phyloP scores from a whole-genome alignment of 2,113 vertebrate genomes.

The Lasiurus borealis region DNA sequence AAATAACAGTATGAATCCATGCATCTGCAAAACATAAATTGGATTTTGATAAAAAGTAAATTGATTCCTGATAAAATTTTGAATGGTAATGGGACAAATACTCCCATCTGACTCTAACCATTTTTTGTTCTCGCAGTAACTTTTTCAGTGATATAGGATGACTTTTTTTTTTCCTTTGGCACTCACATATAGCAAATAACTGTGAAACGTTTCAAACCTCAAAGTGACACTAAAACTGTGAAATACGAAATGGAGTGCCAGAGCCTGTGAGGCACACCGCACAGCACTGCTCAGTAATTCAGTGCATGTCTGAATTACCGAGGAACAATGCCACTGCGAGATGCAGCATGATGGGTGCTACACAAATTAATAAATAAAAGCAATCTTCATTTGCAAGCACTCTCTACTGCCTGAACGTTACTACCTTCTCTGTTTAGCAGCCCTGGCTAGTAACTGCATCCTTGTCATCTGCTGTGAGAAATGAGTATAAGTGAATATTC shows the following conservation, averaged over 20 bases:
- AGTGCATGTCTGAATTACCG: not conserved
- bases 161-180: constrained; percentile 71
- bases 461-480: not conserved
- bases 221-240: constrained; percentile 80
- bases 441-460: not conserved
- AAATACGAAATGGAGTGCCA: constrained; percentile 80
- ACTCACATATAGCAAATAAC: constrained; percentile 80
- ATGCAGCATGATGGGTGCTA: not conserved
- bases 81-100: constrained; percentile 77
- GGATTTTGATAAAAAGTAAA: constrained; percentile 74
- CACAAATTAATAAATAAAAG: constrained; percentile 36
- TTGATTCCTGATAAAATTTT: constrained; percentile 62
- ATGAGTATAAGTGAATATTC: constrained; percentile 33
- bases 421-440: constrained; percentile 21
- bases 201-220: constrained; percentile 82
- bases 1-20: constrained; percentile 44
- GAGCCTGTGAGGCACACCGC: constrained; percentile 68
- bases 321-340: constrained; percentile 32
- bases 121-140: constrained; percentile 67
- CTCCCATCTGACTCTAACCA: constrained; percentile 65
- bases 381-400: not conserved
- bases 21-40: constrained; percentile 67
- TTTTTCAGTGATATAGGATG: constrained; percentile 70
- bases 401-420: not conserved
- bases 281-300: constrained; percentile 35